phyloP scores from a whole-genome alignment of 2,113 vertebrate genomes.

The Mustelus asterias region DNA sequence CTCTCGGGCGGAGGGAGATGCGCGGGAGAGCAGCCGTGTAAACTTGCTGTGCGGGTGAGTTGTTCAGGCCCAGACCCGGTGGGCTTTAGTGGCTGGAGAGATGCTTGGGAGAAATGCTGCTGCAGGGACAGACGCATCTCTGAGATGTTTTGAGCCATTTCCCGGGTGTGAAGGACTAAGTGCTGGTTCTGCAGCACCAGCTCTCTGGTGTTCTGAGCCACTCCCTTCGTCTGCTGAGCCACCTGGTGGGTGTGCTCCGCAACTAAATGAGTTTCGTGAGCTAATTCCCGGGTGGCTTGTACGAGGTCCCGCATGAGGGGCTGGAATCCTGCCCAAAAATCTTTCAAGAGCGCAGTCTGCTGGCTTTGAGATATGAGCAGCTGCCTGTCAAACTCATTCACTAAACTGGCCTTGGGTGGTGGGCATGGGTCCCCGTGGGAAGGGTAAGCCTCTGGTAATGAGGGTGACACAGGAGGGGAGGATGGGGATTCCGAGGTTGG shows the following conservation, averaged over 20 bases:
- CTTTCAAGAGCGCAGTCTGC: slow-evolving; percentile 26
- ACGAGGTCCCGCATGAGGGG: slow-evolving; percentile 30
- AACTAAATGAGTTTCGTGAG: slow-evolving; percentile 30
- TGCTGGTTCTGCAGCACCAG: slow-evolving; percentile 23
- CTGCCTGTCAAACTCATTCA: slow-evolving; percentile 19
- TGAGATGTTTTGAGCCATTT: slow-evolving; percentile 35
- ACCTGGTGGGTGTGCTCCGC: slow-evolving; percentile 19
- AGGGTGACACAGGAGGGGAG: neutral
- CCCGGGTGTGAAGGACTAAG: slow-evolving; percentile 9
- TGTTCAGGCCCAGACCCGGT: neutral
- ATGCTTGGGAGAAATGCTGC: slow-evolving; percentile 3
- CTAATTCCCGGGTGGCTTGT: slow-evolving; percentile 19
- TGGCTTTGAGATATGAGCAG: slow-evolving; percentile 17
- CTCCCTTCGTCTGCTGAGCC: slow-evolving; percentile 26
- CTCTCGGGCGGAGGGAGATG: neutral
- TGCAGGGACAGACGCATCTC: neutral
- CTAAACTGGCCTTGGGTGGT: neutral
- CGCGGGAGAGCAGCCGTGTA: too few species aligned
- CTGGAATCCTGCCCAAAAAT: slow-evolving; percentile 30
- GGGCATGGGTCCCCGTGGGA: neutral
- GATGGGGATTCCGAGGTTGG: slow-evolving; percentile 12
- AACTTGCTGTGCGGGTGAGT: neutral
- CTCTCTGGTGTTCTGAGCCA: slow-evolving; percentile 26
- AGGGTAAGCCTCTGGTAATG: neutral
- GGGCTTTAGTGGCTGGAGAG: neutral